Evolutionary conservation across 2,113 vertebrate species (phyloP).

Genomic region (Xiphias gladius): DNA sequence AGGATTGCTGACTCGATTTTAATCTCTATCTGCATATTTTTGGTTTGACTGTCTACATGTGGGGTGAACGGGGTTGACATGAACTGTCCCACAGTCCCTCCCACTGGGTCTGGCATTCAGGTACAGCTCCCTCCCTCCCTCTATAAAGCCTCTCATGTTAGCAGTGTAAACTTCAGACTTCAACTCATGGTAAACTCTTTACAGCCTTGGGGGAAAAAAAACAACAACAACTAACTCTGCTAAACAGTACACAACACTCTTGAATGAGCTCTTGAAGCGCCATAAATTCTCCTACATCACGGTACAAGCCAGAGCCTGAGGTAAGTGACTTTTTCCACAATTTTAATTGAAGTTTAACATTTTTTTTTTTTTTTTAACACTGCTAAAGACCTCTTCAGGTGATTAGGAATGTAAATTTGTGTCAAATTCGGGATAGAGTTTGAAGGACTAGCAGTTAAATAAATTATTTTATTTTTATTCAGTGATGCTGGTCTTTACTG

Average conservation of each 20-base stretch:
- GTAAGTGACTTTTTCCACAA: conserved; percentile 55
- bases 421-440: not conserved
- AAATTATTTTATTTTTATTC: not conserved
- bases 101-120: conserved; percentile 81
- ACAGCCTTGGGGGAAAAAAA: conserved; percentile 33
- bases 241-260: conserved; percentile 25
- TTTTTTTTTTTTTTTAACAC: conserved; percentile 7
- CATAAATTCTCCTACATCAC: conserved; percentile 23
- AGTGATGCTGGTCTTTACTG: not conserved
- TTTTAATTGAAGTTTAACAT: not conserved
- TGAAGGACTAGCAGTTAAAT: not conserved
- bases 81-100: conserved; percentile 77
- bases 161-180: conserved; percentile 72
- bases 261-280: conserved; percentile 50
- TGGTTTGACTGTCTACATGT: conserved; percentile 62
- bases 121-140: conserved; percentile 77
- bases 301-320: conserved; percentile 29
- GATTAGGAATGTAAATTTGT: not conserved
- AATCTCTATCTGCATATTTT: conserved; percentile 45
- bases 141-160: conserved; percentile 78
- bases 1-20: not conserved
- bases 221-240: conserved; percentile 3
- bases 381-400: not conserved
- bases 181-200: conserved; percentile 68
- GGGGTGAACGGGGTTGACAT: conserved; percentile 70